Base-by-base conservation (phyloP, 2,888 invertebrate genomes). In the Drosophila putrida region DNA sequence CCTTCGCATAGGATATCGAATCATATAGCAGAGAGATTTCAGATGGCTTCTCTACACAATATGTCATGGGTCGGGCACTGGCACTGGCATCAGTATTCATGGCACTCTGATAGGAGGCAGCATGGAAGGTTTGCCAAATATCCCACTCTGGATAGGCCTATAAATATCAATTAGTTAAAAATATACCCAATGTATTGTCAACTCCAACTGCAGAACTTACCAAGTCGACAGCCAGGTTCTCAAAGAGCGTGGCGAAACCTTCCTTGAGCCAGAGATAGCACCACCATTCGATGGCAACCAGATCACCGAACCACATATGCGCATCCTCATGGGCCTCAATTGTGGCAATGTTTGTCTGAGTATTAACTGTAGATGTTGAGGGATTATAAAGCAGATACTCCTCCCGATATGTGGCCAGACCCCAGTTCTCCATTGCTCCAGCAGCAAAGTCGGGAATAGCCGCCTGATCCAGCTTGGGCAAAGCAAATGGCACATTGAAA, bases 351-450 rank as follows among this genome's bases (percentile, higher is more conserved):
- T 93, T 90, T 0, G 90, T 90, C 71, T 91, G 86, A 0, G 90
- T 90, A 35, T 65, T 82, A 0, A 79, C 72, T 3, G 91, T 90
- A 0, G 92, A 91, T 4, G 73, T 89, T 4, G 80, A 65, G 0
- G 78, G 64, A 58, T 91, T 90, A 60, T 90, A 92, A 8, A 92
- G 61, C 57, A 92, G 9, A 65, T 90, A 90, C 57, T 90, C 89
- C 75, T 92, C 92, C 2, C 92, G 90, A 55, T 92, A 92, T 3
- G 96, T 96, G 33, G 97, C 95, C 43, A 98, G 92, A 5, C 98
- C 98, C 98, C 98, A 98, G 90, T 98, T 98, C 90, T 98, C 98
- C 97, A 98, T 98, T 38, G 97, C 98, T 20, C 96, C 96, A 71
- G 96, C 95, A 28, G 95, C 94, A 87, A 97, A 97, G 82, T 97